Evolutionary conservation across 2,888 invertebrate genomes (phyloP), one percentile per base, ranked within the genome.

Genomic region (Dinocampus coccinellae): DNA sequence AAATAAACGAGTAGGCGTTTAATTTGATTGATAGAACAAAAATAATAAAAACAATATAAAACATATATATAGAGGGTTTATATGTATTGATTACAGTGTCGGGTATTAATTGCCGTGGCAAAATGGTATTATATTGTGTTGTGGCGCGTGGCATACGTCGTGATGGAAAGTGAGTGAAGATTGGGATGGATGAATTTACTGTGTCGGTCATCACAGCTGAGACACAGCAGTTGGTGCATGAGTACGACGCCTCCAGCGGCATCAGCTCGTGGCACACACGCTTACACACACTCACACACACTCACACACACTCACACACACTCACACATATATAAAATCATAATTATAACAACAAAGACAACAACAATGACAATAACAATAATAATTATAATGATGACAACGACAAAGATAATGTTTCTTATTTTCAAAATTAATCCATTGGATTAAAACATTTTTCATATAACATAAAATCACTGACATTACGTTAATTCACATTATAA

Each of bases 141-240:
- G 33, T 69, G 69, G 69, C 69, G 69, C 69, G 69, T 69, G 69
- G 62, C 69, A 69, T 69, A 52, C 36, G 61, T 53, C 53, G 22
- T 26, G 42, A 62, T 16, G 36, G 16, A 39, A n/a, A 24, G 52
- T 53, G 52, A 55, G 55, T 11, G 24, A n/a, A 33, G 58, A 58
- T 58, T 33, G 33, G 58, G 58, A 16, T 58, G 34, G 58, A 57
- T 57, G 57, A n/a, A 9, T 33, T 16, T n/a, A 16, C 13, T 3
- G 36, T n/a, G 39, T 13, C n/a, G n/a, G n/a, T 7, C 20, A 47
- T 47, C 47, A 47, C 47, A 47, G 47, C 26, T n/a, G 55, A 55
- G 55, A 55, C 29, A 33, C 33, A 29, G 33, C 58, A 58, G 58
- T 34, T 58, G 58, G 58, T 33, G 58, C 55, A 26, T 13, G 55